These are phyloP conservation scores for Panzeria rudis DNA, from an alignment of 2,888 invertebrate genomes.

Conservation along the genomic window DNA sequence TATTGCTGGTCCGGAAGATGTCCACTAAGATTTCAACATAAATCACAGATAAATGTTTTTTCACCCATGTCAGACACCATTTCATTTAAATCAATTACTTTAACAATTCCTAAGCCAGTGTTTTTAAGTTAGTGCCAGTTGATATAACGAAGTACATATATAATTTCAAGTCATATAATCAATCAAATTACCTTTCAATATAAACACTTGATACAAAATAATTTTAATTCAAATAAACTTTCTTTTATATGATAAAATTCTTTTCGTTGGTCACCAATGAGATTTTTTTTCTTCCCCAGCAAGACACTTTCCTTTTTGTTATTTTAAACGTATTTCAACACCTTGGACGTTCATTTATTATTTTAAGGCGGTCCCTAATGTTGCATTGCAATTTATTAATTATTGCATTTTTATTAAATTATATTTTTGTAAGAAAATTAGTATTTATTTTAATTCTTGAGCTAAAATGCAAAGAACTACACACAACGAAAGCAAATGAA, in stretches of 20 bases:
- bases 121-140: neutral
- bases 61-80: neutral
- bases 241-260: slow-evolving; percentile 40
- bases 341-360: slow-evolving; percentile 21
- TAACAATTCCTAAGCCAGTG: neutral
- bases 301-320: slow-evolving; percentile 49
- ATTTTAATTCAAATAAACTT: slow-evolving; percentile 47
- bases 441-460: slow-evolving; percentile 69
- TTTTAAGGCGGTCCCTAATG: neutral
- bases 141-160: neutral
- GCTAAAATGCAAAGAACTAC: slow-evolving; percentile 73
- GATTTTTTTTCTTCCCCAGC: slow-evolving; percentile 27
- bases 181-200: slow-evolving; percentile 27
- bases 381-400: slow-evolving; percentile 20
- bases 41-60: neutral
- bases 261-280: slow-evolving; percentile 39
- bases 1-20: neutral
- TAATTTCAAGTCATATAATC: neutral
- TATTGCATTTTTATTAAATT: slow-evolving; percentile 53
- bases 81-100: neutral
- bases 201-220: slow-evolving; percentile 21
- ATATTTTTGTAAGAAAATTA: slow-evolving; percentile 57
- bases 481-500: slow-evolving; percentile 74
- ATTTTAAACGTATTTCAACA: slow-evolving; percentile 10
- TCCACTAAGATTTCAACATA: neutral